Evolutionary conservation across 2,888 invertebrate genomes (phyloP).

Genomic region (Autographa pulchrina): DNA sequence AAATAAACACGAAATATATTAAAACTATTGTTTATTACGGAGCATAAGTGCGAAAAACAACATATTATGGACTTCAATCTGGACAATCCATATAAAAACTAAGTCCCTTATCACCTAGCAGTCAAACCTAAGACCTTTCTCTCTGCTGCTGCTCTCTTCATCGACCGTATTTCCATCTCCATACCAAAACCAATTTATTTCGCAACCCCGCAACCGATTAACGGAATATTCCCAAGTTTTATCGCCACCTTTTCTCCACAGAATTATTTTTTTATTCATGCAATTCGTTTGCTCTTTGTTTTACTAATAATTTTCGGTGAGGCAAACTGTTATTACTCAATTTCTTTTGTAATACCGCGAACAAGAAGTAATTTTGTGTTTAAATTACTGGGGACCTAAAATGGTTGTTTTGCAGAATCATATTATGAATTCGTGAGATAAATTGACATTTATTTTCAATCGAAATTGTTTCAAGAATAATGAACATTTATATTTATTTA

Average conservation of each 20-base stretch:
- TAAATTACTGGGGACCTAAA: conserved; percentile 41
- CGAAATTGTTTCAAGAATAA: no score
- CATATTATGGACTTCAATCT: no score
- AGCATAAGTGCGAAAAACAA: no score
- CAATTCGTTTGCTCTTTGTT: conserved; percentile 47
- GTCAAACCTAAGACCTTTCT: not conserved
- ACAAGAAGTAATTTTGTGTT: conserved; percentile 54
- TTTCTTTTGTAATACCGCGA: conserved; percentile 52
- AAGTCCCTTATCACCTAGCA: not conserved
- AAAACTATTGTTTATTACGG: no score
- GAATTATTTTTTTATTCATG: conserved; percentile 43
- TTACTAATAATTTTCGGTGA: conserved; percentile 47
- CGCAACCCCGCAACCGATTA: conserved; percentile 21
- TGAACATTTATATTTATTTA: no score
- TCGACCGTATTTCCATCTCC: not conserved
- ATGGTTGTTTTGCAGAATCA: not conserved
- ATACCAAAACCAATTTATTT: conserved; percentile 43
- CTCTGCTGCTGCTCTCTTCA: not conserved
- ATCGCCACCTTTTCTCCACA: conserved; percentile 10
- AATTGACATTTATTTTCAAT: no score
- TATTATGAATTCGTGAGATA: not conserved
- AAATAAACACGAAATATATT: no score
- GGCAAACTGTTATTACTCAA: conserved; percentile 50
- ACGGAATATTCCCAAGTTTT: conserved; percentile 30
- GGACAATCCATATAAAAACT: no score